Evolutionary conservation across 2,797 vertebrate genomes (phyloP).

Genomic region (Apogon talboti): DNA sequence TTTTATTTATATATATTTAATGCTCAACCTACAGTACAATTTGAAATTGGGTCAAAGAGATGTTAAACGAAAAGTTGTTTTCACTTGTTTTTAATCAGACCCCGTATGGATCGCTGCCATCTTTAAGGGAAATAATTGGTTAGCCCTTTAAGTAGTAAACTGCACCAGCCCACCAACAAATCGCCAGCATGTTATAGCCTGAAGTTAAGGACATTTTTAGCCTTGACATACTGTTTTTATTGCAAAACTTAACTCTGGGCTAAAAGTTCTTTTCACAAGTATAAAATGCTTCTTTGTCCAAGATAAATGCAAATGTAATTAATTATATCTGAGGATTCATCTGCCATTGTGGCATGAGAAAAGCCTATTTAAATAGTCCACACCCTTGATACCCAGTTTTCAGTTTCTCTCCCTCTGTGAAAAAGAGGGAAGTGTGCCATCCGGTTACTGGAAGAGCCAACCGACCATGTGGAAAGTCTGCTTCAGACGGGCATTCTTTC

Average conservation of each 20-base stretch:
- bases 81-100: constrained; percentile 44
- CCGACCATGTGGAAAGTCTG: constrained; percentile 59
- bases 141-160: constrained; percentile 44
- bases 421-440: constrained; percentile 63
- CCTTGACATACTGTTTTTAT: constrained; percentile 7
- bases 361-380: constrained; percentile 44
- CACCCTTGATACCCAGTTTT: constrained; percentile 43
- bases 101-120: constrained; percentile 14
- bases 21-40: not conserved
- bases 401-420: constrained; percentile 33
- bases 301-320: not conserved
- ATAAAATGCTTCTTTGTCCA: not conserved
- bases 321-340: constrained; percentile 12
- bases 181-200: constrained; percentile 58
- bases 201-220: constrained; percentile 41
- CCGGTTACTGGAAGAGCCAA: constrained; percentile 64
- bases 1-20: too few species aligned
- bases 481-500: constrained; percentile 53
- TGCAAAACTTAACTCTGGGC: constrained; percentile 19
- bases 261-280: not conserved
- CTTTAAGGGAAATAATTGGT: constrained; percentile 55
- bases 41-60: not conserved
- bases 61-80: constrained; percentile 47
- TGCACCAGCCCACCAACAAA: constrained; percentile 54
- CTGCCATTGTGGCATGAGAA: constrained; percentile 22